Base-by-base conservation (phyloP, 2,113 vertebrate genomes). In the Pelvicachromis taeniatus region DNA sequence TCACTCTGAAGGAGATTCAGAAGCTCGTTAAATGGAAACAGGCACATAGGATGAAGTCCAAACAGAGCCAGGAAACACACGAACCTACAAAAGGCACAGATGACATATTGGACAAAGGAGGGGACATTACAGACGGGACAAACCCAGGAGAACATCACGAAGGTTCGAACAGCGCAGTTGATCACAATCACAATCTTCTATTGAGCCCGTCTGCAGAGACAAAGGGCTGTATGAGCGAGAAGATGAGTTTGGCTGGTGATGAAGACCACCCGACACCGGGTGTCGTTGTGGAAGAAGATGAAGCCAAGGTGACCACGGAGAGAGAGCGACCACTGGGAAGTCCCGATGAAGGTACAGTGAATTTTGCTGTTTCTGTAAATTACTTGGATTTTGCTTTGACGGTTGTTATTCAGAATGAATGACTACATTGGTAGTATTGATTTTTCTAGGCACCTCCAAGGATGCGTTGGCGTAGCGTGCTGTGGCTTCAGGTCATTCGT, bases 1-100 rank as follows among this genome's bases (percentile, higher is more conserved):
- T 68, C 9, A 78, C 38, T 14, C 59, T 91, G 42, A 88, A 91
- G 58, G 90, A 88, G 21, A 81, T 91, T 33, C 35, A 89, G 29
- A 82, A 92, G 19, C 63, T 93, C 2, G 61, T 86, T 33, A 85
- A 85, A 26, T 50, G 14, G 2, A 38, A 77, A 33, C 83, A 88
- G 40, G 78, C 52, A 4, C 91, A 63, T 75, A 75, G 35, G 0
- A 81, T 35, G 7, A 85, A 79, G n/a, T 59, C 33, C 5, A 75
- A 70, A 14, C 58, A 90, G 65, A 63, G 17, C 9, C 54, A 53
- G 12, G 50, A 81, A 38, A 13, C 6, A 0, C 50, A 26, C 3
- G 14, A 81, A 70, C 19, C 12, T 33, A 35, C 7, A 29, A 16
- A 1, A 81, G 29, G 7, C 55, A 33, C 9, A 29, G 55, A 63